Evolutionary conservation across 2,113 vertebrate species (phyloP).

Genomic region (Callocephalon fimbriatum): DNA sequence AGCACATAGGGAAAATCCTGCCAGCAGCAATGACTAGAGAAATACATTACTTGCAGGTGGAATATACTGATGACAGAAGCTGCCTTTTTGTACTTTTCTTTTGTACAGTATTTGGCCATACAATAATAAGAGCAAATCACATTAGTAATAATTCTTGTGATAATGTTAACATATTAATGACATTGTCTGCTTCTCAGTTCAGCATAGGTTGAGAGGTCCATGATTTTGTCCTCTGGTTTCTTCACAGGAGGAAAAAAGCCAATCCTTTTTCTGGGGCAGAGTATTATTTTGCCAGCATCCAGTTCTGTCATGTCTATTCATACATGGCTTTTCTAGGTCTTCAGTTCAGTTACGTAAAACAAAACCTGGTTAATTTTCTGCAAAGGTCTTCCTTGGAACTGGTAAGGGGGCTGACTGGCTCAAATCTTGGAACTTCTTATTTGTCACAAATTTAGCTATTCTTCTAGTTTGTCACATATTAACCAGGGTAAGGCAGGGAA

Average conservation of each 20-base stretch:
- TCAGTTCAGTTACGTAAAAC: background rate
- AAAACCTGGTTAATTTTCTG: background rate
- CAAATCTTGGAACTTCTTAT: background rate
- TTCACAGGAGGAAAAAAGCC: background rate
- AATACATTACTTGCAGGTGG: background rate
- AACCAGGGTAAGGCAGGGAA: background rate
- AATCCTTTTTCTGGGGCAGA: background rate
- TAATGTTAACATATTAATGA: background rate
- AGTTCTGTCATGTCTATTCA: background rate
- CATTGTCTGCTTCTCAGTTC: background rate
- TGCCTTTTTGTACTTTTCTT: background rate
- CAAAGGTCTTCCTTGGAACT: background rate
- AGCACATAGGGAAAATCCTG: background rate
- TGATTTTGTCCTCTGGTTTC: background rate
- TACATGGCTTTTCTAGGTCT: background rate
- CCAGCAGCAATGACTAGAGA: background rate
- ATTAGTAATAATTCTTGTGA: background rate
- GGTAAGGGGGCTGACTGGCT: background rate
- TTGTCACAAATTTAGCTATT: background rate
- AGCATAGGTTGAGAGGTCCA: background rate
- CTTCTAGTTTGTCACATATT: background rate
- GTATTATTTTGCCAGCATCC: background rate
- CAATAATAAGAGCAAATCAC: background rate
- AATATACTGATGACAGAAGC: background rate
- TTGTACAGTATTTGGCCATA: background rate